Evolutionary conservation across 2,888 invertebrate genomes (phyloP).

Genomic region (Caenorhabditis doughertyi): DNA sequence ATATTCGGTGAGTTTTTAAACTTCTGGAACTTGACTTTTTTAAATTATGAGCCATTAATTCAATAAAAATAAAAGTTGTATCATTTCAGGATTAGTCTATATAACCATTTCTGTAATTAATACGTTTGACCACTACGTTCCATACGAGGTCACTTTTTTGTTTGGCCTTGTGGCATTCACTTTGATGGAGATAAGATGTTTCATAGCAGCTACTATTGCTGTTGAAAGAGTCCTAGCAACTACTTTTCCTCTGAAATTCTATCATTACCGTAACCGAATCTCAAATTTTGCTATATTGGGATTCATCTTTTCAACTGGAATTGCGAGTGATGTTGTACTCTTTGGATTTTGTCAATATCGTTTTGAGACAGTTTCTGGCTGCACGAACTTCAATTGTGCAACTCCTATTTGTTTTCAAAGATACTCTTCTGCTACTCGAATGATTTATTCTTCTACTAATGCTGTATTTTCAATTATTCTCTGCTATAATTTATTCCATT

Average conservation of each 20-base stretch:
- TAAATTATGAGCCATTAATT: neutral
- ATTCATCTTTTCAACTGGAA: slow-evolving; percentile 16
- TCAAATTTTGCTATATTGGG: slow-evolving; percentile 19
- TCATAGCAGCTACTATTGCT: slow-evolving; percentile 38
- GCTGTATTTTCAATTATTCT: slow-evolving; percentile 19
- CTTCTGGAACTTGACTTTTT: neutral
- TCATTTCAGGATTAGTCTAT: neutral
- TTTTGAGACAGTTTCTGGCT: neutral
- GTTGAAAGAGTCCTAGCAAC: slow-evolving; percentile 43
- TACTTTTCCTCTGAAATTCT: slow-evolving; percentile 22
- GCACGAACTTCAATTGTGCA: slow-evolving; percentile 33
- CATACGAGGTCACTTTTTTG: slow-evolving; percentile 4
- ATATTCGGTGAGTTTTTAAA: neutral
- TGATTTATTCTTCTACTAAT: slow-evolving; percentile 28
- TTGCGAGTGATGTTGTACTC: slow-evolving; percentile 8
- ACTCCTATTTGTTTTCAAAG: slow-evolving; percentile 32
- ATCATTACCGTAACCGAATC: slow-evolving; percentile 18
- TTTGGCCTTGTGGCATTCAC: slow-evolving; percentile 2
- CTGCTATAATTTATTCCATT: slow-evolving; percentile 19
- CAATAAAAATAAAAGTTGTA: neutral
- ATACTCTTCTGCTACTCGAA: slow-evolving; percentile 1
- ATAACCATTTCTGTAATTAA: neutral
- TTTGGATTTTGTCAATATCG: slow-evolving; percentile 24
- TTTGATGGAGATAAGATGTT: slow-evolving; percentile 40
- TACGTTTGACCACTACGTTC: neutral